A percentile compares a stretch with the other conserved stretches of the same genome.
phyloP scores from a whole-genome alignment of 2,113 vertebrate genomes.

The Diglossa brunneiventris region DNA sequence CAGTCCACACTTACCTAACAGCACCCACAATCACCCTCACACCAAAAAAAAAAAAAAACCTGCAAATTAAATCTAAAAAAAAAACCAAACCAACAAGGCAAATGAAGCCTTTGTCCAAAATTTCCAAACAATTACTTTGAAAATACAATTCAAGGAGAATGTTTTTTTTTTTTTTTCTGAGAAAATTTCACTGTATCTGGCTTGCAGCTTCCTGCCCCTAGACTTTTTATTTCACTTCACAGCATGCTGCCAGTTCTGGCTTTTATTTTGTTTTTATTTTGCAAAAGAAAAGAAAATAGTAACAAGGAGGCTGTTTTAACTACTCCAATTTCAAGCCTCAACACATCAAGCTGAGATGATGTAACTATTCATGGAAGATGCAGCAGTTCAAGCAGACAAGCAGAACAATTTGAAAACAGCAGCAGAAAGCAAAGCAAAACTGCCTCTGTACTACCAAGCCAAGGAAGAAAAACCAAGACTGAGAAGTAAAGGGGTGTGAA shows the following conservation, averaged over 20 bases:
- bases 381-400: not conserved
- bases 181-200: not conserved
- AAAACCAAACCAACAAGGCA: not conserved
- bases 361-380: not conserved
- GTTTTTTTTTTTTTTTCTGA: not conserved
- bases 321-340: not conserved
- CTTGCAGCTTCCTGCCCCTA: not conserved
- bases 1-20: not conserved
- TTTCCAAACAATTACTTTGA: not conserved
- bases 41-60: not conserved
- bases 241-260: not conserved
- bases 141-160: not conserved
- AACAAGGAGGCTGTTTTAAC: not conserved
- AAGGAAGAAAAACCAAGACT: not conserved
- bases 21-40: accelerated
- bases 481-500: not conserved
- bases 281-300: not conserved
- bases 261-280: not conserved
- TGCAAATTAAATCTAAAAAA: not conserved
- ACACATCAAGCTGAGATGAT: not conserved
- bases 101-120: not conserved
- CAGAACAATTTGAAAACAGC: constrained; percentile 18
- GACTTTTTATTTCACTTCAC: not conserved
- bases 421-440: not conserved
- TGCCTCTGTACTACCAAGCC: not conserved